These are phyloP conservation scores for Zeuzera pyrina DNA, from an alignment of 2,888 invertebrate genomes.

Conservation along the genomic window DNA sequence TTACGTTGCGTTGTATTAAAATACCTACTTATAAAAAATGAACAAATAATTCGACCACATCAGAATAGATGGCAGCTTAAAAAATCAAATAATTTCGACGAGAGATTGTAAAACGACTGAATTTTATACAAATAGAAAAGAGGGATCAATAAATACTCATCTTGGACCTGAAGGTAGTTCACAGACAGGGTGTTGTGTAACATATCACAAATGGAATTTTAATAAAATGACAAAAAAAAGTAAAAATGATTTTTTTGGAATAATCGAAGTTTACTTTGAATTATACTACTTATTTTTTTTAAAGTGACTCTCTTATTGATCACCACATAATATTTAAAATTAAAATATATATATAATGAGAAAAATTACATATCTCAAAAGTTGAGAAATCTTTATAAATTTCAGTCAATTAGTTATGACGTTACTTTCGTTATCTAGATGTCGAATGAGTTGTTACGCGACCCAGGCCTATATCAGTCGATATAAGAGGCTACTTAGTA, in stretches of 20 bases:
- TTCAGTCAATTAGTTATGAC: conserved; percentile 19
- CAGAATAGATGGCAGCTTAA: no score
- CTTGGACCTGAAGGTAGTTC: conserved; percentile 40
- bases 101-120: conserved; percentile 34
- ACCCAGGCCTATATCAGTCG: conserved; percentile 45
- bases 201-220: conserved; percentile 42
- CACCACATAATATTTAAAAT: neutral
- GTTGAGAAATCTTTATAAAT: conserved; percentile 21
- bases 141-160: conserved; percentile 51
- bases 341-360: neutral
- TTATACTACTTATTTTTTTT: neutral
- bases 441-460: conserved; percentile 25
- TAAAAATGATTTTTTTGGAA: no score
- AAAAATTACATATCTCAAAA: conserved; percentile 27
- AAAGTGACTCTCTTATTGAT: neutral
- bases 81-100: no score
- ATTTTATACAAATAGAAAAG: conserved; percentile 34
- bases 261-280: neutral
- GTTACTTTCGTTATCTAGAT: conserved; percentile 8
- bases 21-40: no score
- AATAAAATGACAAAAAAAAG: neutral
- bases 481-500: conserved; percentile 25
- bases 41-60: no score
- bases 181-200: conserved; percentile 57
- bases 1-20: no score